Evolutionary conservation across 2,113 vertebrate genomes (phyloP), one percentile per base, ranked within the genome.

Genomic region (Malurus cyaneus): DNA sequence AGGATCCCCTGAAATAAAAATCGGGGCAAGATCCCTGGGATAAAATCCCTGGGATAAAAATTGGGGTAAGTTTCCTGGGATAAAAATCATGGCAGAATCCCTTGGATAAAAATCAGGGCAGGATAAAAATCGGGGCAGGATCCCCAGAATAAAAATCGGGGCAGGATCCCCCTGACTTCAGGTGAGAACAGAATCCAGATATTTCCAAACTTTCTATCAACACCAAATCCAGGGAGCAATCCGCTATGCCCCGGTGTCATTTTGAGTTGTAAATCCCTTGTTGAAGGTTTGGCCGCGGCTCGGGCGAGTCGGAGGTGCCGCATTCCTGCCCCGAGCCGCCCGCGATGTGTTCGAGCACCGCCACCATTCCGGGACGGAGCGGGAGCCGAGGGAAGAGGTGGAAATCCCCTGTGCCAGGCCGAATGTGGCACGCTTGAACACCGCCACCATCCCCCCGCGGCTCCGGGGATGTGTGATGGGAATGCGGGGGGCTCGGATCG

Each of bases 181-280:
- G 74, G 21, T 4, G 57, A 62, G 9, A 29, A 1, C 2, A 29
- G 49, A 39, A 16, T 18, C 44, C 0, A 57, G 93, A 53, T 53
- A 60, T 64, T 79, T 60, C 65, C 3, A 3, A 69, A 4, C 32
- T 34, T 15, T 3, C 4, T 1, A 16, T 7, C 39, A 46, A 50
- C 57, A 2, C 32, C 26, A 28, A 59, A 6, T 14, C 66, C 79
- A 1, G 0, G 1, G 7, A 23, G 49, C 72, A 77, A 80, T 1
- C 1, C 0, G 26, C 60, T 2, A 13, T 0, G 2, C 6, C 0
- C 61, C 5, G 18, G 4, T 1, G n/a, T 66, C 26, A 32, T 36
- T 50, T 36, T 50, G 6, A 56, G 1, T 8, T 31, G 24, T 5
- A 8, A 15, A 62, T 8, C 24, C 2, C 0, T 12, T 0, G 11